Evolutionary conservation across 2,888 invertebrate species (phyloP).

Genomic region (Endotricha flammealis): DNA sequence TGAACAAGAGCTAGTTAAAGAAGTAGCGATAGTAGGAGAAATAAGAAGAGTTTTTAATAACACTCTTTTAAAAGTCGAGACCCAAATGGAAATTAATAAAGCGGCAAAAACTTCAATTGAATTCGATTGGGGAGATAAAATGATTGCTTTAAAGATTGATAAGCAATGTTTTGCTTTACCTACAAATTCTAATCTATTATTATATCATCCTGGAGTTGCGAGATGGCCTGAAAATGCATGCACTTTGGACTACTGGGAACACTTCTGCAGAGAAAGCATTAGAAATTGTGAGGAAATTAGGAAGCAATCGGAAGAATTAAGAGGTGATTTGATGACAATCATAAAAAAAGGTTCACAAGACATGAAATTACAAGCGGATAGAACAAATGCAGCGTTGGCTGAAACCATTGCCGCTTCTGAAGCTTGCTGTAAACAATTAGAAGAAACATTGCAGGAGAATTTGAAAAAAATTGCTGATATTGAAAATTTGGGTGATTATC

Average conservation of each 20-base stretch:
- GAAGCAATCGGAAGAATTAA: slow-evolving; percentile 82
- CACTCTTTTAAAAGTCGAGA: slow-evolving; percentile 82
- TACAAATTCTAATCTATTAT: slow-evolving; percentile 81
- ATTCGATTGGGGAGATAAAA: slow-evolving; percentile 94
- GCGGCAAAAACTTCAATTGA: slow-evolving; percentile 88
- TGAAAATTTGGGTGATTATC: slow-evolving; percentile 84
- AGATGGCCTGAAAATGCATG: slow-evolving; percentile 87
- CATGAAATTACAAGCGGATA: slow-evolving; percentile 89
- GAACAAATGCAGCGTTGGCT: slow-evolving; percentile 85
- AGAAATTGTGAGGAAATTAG: slow-evolving; percentile 86
- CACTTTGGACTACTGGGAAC: slow-evolving; percentile 86
- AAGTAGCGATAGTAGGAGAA: slow-evolving; percentile 85
- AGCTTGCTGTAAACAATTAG: slow-evolving; percentile 82
- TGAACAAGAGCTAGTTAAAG: slow-evolving; percentile 89
- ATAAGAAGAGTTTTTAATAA: slow-evolving; percentile 80
- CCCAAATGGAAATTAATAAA: slow-evolving; percentile 84
- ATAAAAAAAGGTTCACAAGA: slow-evolving; percentile 89
- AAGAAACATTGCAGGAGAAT: slow-evolving; percentile 83
- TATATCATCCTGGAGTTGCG: slow-evolving; percentile 88
- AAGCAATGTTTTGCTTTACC: slow-evolving; percentile 81
- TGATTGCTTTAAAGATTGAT: slow-evolving; percentile 85
- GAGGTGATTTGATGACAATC: slow-evolving; percentile 82
- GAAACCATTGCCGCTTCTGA: slow-evolving; percentile 86
- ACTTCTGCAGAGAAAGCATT: slow-evolving; percentile 87
- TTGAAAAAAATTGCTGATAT: slow-evolving; percentile 85